phyloP scores from a whole-genome alignment of 2,113 vertebrate genomes.

The Coptodon bakossiorum region DNA sequence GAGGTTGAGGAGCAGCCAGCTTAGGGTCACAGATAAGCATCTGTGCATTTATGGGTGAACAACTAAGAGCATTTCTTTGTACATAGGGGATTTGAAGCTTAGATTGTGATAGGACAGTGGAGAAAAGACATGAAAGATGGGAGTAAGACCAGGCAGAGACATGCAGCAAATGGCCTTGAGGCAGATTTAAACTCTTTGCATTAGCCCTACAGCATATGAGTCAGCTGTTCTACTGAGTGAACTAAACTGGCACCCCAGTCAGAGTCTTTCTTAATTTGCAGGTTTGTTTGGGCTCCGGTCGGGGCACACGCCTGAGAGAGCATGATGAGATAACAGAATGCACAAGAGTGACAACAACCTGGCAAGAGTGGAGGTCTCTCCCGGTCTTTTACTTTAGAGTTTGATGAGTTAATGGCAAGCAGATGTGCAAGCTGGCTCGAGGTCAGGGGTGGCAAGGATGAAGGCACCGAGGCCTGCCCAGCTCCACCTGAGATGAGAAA shows the following conservation, averaged over 20 bases:
- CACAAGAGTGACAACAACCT: background rate
- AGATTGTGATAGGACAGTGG: background rate
- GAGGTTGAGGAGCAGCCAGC: background rate
- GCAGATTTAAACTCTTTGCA: background rate
- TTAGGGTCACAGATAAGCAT: background rate
- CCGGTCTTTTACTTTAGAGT: rapidly evolving
- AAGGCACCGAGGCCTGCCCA: background rate
- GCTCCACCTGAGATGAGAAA: background rate
- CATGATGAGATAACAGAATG: background rate
- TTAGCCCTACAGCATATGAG: background rate
- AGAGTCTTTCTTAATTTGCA: background rate
- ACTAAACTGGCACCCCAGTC: background rate
- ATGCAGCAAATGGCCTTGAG: background rate
- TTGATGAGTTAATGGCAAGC: background rate
- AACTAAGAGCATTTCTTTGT: background rate
- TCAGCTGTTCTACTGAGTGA: background rate
- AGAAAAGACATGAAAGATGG: background rate
- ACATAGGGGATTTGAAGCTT: background rate
- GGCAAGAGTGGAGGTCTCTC: background rate
- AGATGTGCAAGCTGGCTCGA: background rate
- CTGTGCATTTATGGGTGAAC: background rate
- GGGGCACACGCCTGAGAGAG: background rate
- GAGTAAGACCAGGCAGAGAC: background rate
- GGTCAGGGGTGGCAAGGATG: background rate
- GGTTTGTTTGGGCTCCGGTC: background rate